Evolutionary conservation across 1,140 invertebrate species (phyloP).

Genomic region (Apolygus lucorum): DNA sequence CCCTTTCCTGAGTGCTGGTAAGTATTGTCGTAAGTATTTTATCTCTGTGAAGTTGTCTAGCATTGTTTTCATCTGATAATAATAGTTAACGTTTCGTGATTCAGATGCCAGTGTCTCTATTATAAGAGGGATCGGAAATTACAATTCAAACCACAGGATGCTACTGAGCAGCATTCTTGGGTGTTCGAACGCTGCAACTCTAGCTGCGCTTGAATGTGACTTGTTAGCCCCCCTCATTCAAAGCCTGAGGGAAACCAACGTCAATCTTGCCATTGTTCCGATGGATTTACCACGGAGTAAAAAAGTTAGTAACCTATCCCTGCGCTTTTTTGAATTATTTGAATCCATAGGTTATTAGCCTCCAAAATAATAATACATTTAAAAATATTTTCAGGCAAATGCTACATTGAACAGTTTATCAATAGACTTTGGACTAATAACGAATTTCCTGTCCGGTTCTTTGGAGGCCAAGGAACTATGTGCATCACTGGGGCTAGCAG

Average conservation of each 20-base stretch:
- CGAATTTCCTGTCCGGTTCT: conserved; percentile 44
- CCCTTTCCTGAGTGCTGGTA: conserved; percentile 19
- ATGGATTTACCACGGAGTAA: conserved; percentile 39
- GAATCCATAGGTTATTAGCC: background rate
- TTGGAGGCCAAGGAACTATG: conserved; percentile 39
- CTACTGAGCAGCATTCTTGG: conserved; percentile 41
- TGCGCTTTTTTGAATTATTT: background rate
- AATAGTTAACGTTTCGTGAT: background rate
- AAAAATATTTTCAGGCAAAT: conserved; percentile 13
- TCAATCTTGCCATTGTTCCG: conserved; percentile 44
- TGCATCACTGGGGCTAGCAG: conserved; percentile 41
- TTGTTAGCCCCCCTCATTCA: conserved; percentile 21
- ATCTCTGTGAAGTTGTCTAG: no score
- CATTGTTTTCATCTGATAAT: no score
- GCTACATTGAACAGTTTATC: conserved; percentile 42
- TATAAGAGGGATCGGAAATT: background rate
- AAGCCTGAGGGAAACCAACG: conserved; percentile 31
- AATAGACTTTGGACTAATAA: conserved; percentile 42
- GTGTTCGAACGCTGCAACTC: conserved; percentile 19
- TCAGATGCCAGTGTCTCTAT: background rate
- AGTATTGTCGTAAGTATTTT: no score
- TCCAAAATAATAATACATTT: background rate
- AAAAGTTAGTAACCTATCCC: conserved; percentile 24
- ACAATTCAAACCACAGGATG: background rate
- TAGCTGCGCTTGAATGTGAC: conserved; percentile 17